Conservation (phyloP, 2,888 invertebrate genomes). For the Acanthosepion pharaonis region DNA sequence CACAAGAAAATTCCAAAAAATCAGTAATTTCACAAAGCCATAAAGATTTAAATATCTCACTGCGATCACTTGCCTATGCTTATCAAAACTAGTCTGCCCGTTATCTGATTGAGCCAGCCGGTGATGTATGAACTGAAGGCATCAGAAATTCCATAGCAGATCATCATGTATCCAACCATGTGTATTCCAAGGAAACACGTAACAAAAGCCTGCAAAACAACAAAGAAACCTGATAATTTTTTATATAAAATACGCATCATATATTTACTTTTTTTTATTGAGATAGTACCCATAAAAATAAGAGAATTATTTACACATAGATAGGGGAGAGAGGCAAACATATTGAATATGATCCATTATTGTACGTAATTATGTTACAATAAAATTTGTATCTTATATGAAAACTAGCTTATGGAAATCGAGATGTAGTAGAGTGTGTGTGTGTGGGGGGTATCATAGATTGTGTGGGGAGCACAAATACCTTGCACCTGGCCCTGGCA, state of each 20-base stretch:
- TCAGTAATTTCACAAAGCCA: not conserved
- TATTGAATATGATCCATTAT: no score
- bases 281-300: no score
- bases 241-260: not conserved
- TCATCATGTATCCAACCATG: conserved; percentile 96
- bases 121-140: conserved; percentile 92
- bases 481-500: no score
- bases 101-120: conserved; percentile 92
- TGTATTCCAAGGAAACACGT: conserved; percentile 81
- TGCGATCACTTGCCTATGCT: conserved; percentile 59
- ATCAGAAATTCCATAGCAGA: conserved; percentile 95
- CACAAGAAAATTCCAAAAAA: not conserved
- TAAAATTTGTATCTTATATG: no score
- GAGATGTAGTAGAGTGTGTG: no score
- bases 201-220: conserved; percentile 67
- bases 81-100: conserved; percentile 89
- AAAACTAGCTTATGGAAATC: no score
- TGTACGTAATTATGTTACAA: no score
- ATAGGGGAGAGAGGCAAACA: no score
- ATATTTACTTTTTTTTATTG: not conserved
- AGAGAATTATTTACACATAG: no score
- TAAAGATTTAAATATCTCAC: not conserved
- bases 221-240: not conserved
- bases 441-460: no score
- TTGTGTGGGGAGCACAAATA: no score